Percentiles rank a stretch among this genome's conserved stretches.
Evolutionary conservation across 2,888 invertebrate species (phyloP).

Genomic region (Megamerina dolium): DNA sequence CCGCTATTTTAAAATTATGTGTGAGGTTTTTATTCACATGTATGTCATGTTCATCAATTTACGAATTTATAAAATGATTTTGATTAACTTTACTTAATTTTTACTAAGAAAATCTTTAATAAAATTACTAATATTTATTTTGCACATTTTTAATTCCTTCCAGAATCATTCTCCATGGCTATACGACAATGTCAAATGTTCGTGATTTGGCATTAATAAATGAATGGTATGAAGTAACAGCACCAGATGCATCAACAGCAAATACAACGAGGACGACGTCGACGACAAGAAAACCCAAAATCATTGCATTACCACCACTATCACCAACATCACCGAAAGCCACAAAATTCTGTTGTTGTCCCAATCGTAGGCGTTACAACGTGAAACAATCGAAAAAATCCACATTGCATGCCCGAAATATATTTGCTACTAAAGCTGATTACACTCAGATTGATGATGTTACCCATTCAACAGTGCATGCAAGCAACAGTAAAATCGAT

Average conservation of each 20-base stretch:
- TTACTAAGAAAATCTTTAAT: no score
- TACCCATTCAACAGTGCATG: constrained; percentile 17
- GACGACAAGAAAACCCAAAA: no score
- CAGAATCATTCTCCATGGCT: constrained; percentile 45
- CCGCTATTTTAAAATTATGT: no score
- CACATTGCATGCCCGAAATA: constrained; percentile 38
- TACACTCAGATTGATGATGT: constrained; percentile 44
- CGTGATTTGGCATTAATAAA: constrained; percentile 45
- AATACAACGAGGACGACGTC: no score
- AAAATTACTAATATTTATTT: no score
- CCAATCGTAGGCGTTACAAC: constrained; percentile 41
- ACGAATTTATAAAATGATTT: background rate
- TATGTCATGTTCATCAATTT: background rate
- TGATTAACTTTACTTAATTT: background rate
- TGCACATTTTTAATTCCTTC: no score
- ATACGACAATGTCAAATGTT: constrained; percentile 44
- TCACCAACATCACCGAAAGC: constrained; percentile 42
- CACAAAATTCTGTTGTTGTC: constrained; percentile 41
- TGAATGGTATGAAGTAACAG: no score
- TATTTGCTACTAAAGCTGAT: constrained; percentile 41
- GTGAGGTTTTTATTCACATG: no score
- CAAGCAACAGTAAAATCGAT: constrained; percentile 11
- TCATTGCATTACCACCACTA: constrained; percentile 29
- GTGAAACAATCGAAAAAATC: constrained; percentile 35
- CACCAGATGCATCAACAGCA: constrained; percentile 39